Evolutionary conservation across 2,797 vertebrate genomes (phyloP).

Genomic region (Thamnophis elegans): DNA sequence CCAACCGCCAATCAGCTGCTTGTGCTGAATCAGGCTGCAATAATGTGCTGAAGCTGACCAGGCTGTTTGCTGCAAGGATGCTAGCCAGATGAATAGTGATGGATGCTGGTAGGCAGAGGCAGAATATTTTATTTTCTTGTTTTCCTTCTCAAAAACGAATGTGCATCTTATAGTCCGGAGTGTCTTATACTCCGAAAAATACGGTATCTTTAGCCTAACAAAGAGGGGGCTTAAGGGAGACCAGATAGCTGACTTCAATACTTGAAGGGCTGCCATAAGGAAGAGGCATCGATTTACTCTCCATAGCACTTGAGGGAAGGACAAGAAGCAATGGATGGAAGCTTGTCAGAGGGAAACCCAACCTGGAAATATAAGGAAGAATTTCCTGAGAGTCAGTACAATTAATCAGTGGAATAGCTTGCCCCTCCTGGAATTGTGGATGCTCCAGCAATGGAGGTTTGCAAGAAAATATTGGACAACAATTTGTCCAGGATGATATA

Average conservation of each 20-base stretch:
- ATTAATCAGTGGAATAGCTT: background rate
- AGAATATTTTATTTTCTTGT: no score
- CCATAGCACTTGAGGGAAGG: background rate
- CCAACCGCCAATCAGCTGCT: no score
- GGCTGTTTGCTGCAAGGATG: no score
- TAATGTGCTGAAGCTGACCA: no score
- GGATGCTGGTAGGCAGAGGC: no score
- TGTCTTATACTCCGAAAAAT: no score
- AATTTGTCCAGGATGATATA: background rate
- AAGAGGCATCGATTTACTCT: background rate
- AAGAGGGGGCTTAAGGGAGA: background rate
- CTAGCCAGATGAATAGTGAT: no score
- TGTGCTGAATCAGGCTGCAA: no score
- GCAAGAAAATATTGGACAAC: background rate
- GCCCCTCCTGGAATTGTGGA: background rate
- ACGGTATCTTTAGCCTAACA: background rate
- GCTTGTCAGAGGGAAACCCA: no score
- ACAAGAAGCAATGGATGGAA: background rate
- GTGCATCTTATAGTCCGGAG: no score
- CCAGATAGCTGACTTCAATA: background rate
- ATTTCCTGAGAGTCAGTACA: background rate
- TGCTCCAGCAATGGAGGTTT: background rate
- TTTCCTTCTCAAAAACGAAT: no score
- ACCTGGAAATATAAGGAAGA: background rate
- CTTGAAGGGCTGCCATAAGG: background rate